phyloP scores from a whole-genome alignment of 2,113 vertebrate species.

The Chascanopsetta lugubris region DNA sequence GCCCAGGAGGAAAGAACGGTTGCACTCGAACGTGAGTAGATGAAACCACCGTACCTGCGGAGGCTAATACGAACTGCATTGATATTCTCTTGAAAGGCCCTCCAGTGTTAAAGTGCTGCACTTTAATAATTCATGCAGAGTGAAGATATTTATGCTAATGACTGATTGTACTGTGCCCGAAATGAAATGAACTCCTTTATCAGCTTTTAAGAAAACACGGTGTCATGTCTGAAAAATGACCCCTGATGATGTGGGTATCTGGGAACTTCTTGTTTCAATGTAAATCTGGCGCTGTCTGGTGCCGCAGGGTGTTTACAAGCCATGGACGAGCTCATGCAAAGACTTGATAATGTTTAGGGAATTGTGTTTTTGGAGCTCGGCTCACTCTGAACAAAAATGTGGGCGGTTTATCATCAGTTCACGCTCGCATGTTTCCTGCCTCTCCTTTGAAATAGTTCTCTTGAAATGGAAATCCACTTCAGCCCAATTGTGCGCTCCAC shows the following conservation, averaged over 20 bases:
- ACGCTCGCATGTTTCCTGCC: background rate
- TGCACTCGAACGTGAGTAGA: slow-evolving; percentile 83
- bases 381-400: slow-evolving; percentile 1
- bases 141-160: slow-evolving; percentile 1
- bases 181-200: background rate
- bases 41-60: background rate
- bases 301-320: background rate
- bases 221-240: background rate
- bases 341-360: background rate
- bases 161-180: background rate
- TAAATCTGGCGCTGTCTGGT: background rate
- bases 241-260: background rate
- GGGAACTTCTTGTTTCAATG: background rate
- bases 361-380: slow-evolving; percentile 1
- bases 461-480: background rate
- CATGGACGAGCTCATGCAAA: background rate
- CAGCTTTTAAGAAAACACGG: slow-evolving; percentile 1
- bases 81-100: background rate
- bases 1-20: slow-evolving; percentile 84
- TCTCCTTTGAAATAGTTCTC: slow-evolving; percentile 9
- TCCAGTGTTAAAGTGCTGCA: background rate
- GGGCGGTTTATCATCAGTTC: slow-evolving; percentile 6
- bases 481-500: background rate
- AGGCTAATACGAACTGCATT: background rate
- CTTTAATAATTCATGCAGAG: background rate